Percentiles rank a stretch among this genome's conserved stretches.
These are phyloP conservation scores for Candidula unifasciata DNA, from an alignment of 2,888 invertebrate species.

Conservation along the genomic window DNA sequence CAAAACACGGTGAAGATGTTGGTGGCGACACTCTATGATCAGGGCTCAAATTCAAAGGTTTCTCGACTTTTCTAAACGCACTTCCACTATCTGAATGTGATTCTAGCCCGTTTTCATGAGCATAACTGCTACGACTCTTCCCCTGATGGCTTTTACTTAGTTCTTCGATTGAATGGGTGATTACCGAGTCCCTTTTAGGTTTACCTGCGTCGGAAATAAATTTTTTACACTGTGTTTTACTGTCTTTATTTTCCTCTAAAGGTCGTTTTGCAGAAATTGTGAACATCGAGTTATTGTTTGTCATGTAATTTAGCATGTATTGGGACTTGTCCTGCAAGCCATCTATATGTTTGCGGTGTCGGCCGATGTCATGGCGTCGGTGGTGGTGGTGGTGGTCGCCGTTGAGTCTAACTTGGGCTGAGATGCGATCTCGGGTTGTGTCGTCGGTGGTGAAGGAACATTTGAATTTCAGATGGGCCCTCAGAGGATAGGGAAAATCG, in stretches of 20 bases:
- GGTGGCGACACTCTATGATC: constrained; percentile 9
- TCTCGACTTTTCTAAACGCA: constrained; percentile 75
- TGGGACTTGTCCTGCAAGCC: constrained; percentile 33
- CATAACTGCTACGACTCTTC: neutral
- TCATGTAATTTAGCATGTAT: constrained; percentile 36
- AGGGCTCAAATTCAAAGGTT: constrained; percentile 24
- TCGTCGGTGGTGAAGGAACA: constrained; percentile 59
- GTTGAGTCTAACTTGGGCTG: constrained; percentile 3
- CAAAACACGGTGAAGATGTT: constrained; percentile 24
- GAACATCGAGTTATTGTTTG: constrained; percentile 46
- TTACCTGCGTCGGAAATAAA: neutral
- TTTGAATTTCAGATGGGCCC: constrained; percentile 74
- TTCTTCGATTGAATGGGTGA: constrained; percentile 48
- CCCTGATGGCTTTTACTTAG: constrained; percentile 30
- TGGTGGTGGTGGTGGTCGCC: neutral
- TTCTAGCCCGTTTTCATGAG: constrained; percentile 46
- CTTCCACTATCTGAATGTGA: constrained; percentile 57
- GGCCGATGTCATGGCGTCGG: neutral
- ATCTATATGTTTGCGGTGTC: neutral
- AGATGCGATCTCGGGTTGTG: neutral
- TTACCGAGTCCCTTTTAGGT: constrained; percentile 17
- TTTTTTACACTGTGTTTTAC: constrained; percentile 15
- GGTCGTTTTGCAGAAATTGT: constrained; percentile 31
- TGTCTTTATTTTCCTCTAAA: neutral
- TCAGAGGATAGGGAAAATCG: constrained; percentile 69